phyloP scores from a whole-genome alignment of 2,888 invertebrate species.

The Crocallis elinguaria region DNA sequence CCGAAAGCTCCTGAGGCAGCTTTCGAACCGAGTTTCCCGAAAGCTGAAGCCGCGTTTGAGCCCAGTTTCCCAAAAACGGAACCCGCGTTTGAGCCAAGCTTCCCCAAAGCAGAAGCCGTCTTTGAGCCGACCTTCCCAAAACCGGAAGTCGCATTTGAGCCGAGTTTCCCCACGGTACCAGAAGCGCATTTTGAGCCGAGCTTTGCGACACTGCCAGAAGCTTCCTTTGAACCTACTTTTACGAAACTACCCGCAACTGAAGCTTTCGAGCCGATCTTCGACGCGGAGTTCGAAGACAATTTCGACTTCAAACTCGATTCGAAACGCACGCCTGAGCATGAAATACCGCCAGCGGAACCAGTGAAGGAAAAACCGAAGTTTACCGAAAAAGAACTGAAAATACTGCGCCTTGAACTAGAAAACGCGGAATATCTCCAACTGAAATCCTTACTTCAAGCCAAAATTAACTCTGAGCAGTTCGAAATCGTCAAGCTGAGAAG shows the following conservation, averaged over 20 bases:
- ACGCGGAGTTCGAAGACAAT: conserved; percentile 48
- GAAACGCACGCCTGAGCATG: conserved; percentile 52
- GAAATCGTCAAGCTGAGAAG: conserved; percentile 88
- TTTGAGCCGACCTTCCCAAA: conserved; percentile 19
- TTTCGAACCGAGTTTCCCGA: conserved; percentile 50
- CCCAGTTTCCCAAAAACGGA: conserved; percentile 18
- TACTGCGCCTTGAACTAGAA: conserved; percentile 86
- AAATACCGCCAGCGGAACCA: conserved; percentile 49
- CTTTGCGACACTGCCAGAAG: conserved; percentile 9
- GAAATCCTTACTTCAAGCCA: conserved; percentile 87
- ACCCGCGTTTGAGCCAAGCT: conserved; percentile 13
- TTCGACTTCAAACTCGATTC: conserved; percentile 62
- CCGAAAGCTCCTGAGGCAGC: conserved; percentile 53
- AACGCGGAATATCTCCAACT: conserved; percentile 87
- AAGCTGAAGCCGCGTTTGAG: conserved; percentile 59
- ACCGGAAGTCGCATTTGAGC: conserved; percentile 16
- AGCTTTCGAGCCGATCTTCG: conserved; percentile 55
- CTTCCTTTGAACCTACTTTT: conserved; percentile 11
- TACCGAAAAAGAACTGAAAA: conserved; percentile 83
- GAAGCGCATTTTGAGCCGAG: conserved; percentile 18
- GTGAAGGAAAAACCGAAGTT: conserved; percentile 77
- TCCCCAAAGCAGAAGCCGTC: conserved; percentile 3
- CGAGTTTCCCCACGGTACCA: conserved; percentile 2
- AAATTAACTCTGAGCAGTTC: conserved; percentile 89
- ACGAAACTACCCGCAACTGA: conserved; percentile 19